Percentiles rank a stretch among this genome's conserved stretches.
Evolutionary conservation across 2,113 vertebrate genomes (phyloP).

Genomic region (Rutilus rutilus): DNA sequence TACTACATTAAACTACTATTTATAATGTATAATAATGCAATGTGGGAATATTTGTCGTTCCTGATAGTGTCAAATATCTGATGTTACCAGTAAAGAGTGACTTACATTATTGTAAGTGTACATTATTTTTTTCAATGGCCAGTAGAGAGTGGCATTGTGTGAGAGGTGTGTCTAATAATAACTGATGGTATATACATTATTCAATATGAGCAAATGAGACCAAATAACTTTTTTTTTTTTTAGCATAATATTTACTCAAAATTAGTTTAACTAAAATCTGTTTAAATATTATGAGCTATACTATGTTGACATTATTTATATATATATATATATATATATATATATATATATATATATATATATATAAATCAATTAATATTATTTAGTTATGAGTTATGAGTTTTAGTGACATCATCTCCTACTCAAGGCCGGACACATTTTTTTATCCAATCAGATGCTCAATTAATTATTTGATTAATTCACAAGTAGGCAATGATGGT

Average conservation of each 20-base stretch:
- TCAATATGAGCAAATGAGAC: not conserved
- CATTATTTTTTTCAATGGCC: no score
- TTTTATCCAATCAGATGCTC: not conserved
- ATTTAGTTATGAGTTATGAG: no score
- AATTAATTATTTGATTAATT: not conserved
- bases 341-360: no score
- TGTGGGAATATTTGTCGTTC: no score
- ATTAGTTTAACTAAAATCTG: not conserved
- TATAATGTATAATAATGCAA: no score
- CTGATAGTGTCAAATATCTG: no score
- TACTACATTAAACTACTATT: no score
- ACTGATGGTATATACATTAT: not conserved
- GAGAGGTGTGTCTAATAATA: not conserved
- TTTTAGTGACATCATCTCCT: not conserved
- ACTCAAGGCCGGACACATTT: not conserved
- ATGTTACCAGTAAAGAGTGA: no score
- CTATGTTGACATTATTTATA: not conserved
- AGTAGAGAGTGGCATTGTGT: no score
- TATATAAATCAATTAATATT: no score
- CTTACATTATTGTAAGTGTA: no score
- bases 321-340: no score
- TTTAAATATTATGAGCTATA: not conserved
- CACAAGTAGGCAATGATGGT: not conserved
- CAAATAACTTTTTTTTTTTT: not conserved
- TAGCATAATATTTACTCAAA: not conserved